Conservation (phyloP, 2,888 invertebrate genomes). For the Ferdinandea cuprea region DNA sequence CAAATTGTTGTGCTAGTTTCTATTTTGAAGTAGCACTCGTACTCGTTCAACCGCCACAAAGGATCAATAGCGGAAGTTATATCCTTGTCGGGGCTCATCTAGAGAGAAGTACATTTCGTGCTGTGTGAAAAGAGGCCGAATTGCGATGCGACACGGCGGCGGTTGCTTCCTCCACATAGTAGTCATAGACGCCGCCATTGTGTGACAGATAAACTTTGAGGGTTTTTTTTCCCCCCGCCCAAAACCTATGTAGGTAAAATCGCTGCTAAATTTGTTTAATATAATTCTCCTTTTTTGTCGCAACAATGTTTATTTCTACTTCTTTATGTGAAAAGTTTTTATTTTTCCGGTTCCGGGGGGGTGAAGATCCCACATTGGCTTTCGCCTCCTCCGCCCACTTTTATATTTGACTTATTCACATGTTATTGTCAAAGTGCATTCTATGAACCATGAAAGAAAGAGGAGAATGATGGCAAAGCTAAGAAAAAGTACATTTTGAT, state of each 20-base stretch:
- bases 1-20: conserved; percentile 67
- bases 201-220: conserved; percentile 33
- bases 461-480: not conserved
- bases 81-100: conserved; percentile 66
- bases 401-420: conserved; percentile 29
- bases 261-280: too few relatives aligned
- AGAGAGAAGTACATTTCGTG: conserved; percentile 48
- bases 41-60: conserved; percentile 31
- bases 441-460: too few relatives aligned
- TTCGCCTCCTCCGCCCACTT: not conserved
- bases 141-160: conserved; percentile 11
- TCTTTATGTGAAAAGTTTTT: conserved; percentile 19
- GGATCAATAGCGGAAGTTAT: conserved; percentile 68
- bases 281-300: not conserved
- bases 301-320: conserved; percentile 15
- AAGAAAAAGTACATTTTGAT: conserved; percentile 12
- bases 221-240: conserved; percentile 12
- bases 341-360: conserved; percentile 13
- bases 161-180: conserved; percentile 7
- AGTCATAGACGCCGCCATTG: conserved; percentile 43
- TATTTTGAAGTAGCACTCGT: conserved; percentile 30
- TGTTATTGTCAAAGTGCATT: conserved; percentile 26
- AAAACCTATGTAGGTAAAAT: too few relatives aligned
- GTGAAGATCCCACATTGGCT: not conserved
- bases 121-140: conserved; percentile 29